A percentile compares a stretch with the other conserved stretches of the same genome.
These are phyloP conservation scores for Synanthedon formicaeformis DNA, from an alignment of 2,888 invertebrate species.

Conservation along the genomic window DNA sequence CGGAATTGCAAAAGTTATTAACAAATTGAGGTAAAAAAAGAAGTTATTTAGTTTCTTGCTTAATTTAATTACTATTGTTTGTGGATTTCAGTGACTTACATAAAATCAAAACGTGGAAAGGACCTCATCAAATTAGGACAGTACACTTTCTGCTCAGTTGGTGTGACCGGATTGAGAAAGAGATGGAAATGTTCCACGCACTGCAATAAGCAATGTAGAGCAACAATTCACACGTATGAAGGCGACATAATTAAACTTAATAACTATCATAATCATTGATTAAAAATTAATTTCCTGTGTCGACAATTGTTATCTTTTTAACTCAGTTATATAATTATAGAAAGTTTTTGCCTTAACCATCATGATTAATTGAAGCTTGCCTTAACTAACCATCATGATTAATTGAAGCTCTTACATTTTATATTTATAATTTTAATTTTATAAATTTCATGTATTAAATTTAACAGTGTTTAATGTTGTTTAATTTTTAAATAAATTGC, in stretches of 20 bases:
- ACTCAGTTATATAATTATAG: too few relatives aligned
- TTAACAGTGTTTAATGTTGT: too few relatives aligned
- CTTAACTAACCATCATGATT: too few relatives aligned
- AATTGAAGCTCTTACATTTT: too few relatives aligned
- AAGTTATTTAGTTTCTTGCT: not conserved
- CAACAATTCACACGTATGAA: slow-evolving; percentile 11
- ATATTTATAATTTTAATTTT: too few relatives aligned
- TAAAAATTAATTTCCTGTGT: not conserved
- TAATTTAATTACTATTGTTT: not conserved
- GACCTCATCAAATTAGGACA: slow-evolving; percentile 11
- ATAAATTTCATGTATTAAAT: too few relatives aligned
- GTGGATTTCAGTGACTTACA: slow-evolving; percentile 11
- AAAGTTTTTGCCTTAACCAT: too few relatives aligned
- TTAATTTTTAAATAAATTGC: too few relatives aligned
- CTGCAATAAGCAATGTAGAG: slow-evolving; percentile 12
- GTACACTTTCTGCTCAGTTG: slow-evolving; percentile 11
- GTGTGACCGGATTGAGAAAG: slow-evolving; percentile 12
- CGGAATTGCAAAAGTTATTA: too few relatives aligned
- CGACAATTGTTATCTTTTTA: not conserved
- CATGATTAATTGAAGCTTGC: too few relatives aligned
- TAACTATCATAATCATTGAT: slow-evolving; percentile 8
- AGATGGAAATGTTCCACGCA: slow-evolving; percentile 18
- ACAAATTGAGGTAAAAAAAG: too few relatives aligned
- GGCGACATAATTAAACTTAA: slow-evolving; percentile 9
- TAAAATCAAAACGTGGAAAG: slow-evolving; percentile 17